Base-by-base conservation (phyloP, 2,888 invertebrate species). In the Diaphora mendica region DNA sequence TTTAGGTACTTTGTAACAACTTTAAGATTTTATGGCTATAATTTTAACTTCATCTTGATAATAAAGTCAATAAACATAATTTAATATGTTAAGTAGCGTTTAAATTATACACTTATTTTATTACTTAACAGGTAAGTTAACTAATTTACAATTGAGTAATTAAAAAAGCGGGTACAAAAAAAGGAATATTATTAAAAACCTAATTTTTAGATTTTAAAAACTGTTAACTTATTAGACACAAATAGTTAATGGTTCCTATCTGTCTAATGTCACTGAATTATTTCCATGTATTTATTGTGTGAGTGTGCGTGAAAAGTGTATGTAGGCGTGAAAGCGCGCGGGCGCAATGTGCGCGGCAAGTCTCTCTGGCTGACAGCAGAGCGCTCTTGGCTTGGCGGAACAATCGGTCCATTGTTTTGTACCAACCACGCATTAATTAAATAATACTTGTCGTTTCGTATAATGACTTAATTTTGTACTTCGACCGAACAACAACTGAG, bases 371-470 rank as follows among this genome's bases (percentile, higher is more conserved):
- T 79, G 82, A 76, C 83, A 83, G 83, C 83, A 83, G 83, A 84
- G 80, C 81, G 76, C 81, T 81, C 82, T 55, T 55, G 77, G 78
- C 82, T 55, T 55, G 77, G 78, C 77, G 77, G 86, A 90, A 91
- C 91, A 91, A 91, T 90, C 87, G 88, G 69, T 73, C 89, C 88
- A 91, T 91, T 92, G 91, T 92, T 86, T 89, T 84, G 85, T 86
- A 83, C 83, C 85, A 81, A 84, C 85, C 89, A 86, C 86, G 89
- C 91, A 91, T 92, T 90, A 88, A 91, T 91, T 91, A 89, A 89
- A 88, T 90, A 88, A 87, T 88, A 87, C 86, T 87, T 86, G 84
- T 88, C 87, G 83, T 88, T 88, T 86, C 82, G 86, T 85, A 83
- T 89, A 89, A 91, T 91, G 90, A 88, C 90, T 91, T 91, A 87